These are phyloP conservation scores for Dolichomitus sp. DNA, from an alignment of 2,888 invertebrate genomes.

Conservation along the genomic window DNA sequence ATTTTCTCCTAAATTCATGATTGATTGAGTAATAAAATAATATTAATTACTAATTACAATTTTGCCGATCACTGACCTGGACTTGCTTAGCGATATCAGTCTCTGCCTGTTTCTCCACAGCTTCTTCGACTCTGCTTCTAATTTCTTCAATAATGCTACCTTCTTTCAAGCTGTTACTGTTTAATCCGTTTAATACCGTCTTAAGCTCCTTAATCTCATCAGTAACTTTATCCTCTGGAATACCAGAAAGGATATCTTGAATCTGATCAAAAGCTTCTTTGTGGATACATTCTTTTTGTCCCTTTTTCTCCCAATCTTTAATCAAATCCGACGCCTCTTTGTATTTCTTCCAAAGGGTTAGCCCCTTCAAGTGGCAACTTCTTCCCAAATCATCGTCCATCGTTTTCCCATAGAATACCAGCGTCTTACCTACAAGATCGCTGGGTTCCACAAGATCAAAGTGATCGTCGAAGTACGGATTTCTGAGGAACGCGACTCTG, in stretches of 20 bases:
- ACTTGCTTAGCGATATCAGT: slow-evolving; percentile 88
- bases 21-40: too few relatives aligned
- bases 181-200: slow-evolving; percentile 73
- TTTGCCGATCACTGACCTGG: slow-evolving; percentile 86
- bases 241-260: slow-evolving; percentile 81
- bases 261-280: slow-evolving; percentile 85
- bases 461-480: slow-evolving; percentile 95
- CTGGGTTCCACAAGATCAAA: slow-evolving; percentile 93
- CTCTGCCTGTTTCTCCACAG: slow-evolving; percentile 88
- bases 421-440: slow-evolving; percentile 94
- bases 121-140: slow-evolving; percentile 87
- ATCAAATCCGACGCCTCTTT: slow-evolving; percentile 85
- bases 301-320: slow-evolving; percentile 75
- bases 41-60: too few relatives aligned
- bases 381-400: slow-evolving; percentile 87
- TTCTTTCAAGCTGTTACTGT: slow-evolving; percentile 72
- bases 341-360: slow-evolving; percentile 90
- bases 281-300: slow-evolving; percentile 78
- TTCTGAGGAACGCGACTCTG: slow-evolving; percentile 92
- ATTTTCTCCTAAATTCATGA: too few relatives aligned
- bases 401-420: slow-evolving; percentile 89
- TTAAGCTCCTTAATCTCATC: slow-evolving; percentile 84
- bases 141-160: slow-evolving; percentile 86
- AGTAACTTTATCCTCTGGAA: slow-evolving; percentile 80
- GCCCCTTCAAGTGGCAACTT: slow-evolving; percentile 90